Percentiles rank a stretch among this genome's conserved stretches.
phyloP scores from a whole-genome alignment of 2,888 invertebrate species.

The Philaethria dido region DNA sequence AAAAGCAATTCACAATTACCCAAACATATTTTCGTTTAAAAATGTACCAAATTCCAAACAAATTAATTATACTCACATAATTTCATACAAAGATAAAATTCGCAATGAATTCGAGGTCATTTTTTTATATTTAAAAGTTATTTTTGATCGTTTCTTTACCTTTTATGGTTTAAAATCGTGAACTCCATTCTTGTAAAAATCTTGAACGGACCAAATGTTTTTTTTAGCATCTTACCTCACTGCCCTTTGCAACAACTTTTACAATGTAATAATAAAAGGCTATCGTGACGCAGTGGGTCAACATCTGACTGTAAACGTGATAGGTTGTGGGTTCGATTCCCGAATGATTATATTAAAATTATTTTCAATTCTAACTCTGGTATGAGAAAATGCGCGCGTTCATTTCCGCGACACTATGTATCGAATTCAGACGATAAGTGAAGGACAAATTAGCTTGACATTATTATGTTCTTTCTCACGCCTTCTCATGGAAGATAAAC shows the following conservation, averaged over 20 bases:
- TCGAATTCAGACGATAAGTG: no score
- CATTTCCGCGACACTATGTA: no score
- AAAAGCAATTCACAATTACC: neutral
- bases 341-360: no score
- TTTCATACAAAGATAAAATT: constrained; percentile 1
- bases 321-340: no score
- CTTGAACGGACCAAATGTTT: neutral
- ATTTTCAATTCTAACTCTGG: no score
- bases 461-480: no score
- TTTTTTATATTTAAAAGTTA: neutral
- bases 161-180: neutral
- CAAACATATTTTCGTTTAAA: neutral
- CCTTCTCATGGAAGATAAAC: no score
- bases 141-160: neutral
- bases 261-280: neutral
- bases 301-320: no score
- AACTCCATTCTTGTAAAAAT: constrained; percentile 8
- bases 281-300: no score
- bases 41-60: neutral
- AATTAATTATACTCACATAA: neutral
- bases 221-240: constrained; percentile 12
- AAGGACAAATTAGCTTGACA: no score
- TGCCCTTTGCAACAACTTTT: neutral
- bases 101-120: constrained; percentile 7
- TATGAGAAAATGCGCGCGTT: no score